phyloP scores from a whole-genome alignment of 2,888 invertebrate genomes.

The Chironomus tentans region DNA sequence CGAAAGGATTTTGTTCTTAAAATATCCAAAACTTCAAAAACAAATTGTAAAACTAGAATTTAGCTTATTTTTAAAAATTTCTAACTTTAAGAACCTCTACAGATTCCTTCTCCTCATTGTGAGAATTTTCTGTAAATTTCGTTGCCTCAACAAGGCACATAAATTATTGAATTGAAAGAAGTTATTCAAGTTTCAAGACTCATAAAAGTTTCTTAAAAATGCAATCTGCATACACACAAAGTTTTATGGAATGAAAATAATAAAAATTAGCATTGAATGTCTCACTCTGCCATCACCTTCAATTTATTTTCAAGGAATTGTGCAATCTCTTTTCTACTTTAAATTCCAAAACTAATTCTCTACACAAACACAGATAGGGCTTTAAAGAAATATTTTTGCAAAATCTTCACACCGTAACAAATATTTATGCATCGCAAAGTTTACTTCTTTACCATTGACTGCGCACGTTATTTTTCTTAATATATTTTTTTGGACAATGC shows the following conservation, averaged over 20 bases:
- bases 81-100: too few species aligned
- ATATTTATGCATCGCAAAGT: background rate
- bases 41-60: too few species aligned
- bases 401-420: background rate
- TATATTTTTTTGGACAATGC: too few species aligned
- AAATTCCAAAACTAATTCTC: background rate
- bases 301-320: background rate
- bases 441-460: background rate
- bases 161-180: background rate
- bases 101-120: too few species aligned
- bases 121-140: too few species aligned
- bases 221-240: background rate
- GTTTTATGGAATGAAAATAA: background rate
- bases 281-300: background rate
- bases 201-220: background rate
- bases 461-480: background rate
- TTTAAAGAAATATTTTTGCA: background rate
- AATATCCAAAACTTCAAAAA: too few species aligned
- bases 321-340: background rate
- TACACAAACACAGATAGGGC: too few species aligned
- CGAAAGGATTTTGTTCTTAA: too few species aligned
- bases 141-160: background rate
- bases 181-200: background rate
- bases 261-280: slow-evolving; percentile 12
- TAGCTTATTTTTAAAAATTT: too few species aligned